These are phyloP conservation scores for Euplagia quadripunctaria DNA, from an alignment of 2,888 invertebrate genomes.

Conservation along the genomic window DNA sequence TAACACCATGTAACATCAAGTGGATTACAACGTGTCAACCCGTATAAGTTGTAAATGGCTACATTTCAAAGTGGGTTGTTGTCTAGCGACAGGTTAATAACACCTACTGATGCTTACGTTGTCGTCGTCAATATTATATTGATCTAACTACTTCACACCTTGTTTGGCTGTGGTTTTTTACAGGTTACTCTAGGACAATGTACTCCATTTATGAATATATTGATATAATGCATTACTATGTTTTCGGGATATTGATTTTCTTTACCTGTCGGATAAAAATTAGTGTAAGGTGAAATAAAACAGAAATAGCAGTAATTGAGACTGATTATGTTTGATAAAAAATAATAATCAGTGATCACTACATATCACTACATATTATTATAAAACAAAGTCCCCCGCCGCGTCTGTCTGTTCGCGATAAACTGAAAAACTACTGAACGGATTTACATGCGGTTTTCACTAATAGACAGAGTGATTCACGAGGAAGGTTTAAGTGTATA, in stretches of 20 bases:
- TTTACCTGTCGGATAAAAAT: background rate
- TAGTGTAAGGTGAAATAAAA: background rate
- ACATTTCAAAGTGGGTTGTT: conserved; percentile 17
- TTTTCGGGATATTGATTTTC: background rate
- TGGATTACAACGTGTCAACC: conserved; percentile 25
- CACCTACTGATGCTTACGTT: background rate
- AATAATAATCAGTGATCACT: background rate
- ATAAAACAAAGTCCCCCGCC: too few relatives aligned
- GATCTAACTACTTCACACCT: background rate
- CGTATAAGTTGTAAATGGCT: conserved; percentile 25
- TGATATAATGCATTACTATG: background rate
- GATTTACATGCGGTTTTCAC: too few relatives aligned
- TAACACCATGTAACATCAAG: conserved; percentile 3
- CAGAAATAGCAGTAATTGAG: background rate
- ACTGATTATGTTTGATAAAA: background rate
- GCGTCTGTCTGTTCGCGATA: too few relatives aligned
- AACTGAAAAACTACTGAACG: too few relatives aligned
- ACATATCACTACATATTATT: background rate
- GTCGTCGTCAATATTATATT: conserved; percentile 3
- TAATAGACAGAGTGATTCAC: too few relatives aligned
- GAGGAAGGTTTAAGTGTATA: too few relatives aligned
- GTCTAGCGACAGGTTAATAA: conserved; percentile 20
- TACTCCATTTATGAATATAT: background rate
- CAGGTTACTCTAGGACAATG: background rate
- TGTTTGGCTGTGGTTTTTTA: background rate